Evolutionary conservation across 2,888 invertebrate genomes (phyloP).

Genomic region (Monochamus alternatus): DNA sequence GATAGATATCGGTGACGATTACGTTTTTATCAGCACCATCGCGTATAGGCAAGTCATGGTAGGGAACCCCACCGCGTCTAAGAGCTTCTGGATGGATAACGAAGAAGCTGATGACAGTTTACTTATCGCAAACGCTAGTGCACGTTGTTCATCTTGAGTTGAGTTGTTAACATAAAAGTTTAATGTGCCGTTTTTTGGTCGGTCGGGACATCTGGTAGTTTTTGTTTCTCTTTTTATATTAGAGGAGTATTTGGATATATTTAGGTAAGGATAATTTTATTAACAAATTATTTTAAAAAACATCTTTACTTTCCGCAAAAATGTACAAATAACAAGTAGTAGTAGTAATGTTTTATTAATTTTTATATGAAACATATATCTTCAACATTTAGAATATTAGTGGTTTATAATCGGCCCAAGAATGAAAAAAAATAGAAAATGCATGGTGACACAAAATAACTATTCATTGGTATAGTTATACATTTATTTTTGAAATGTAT

Average conservation of each 20-base stretch:
- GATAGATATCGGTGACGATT: background rate
- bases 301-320: too few species aligned
- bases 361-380: too few species aligned
- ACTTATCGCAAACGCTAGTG: conserved; percentile 22
- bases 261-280: background rate
- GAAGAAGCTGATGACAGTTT: conserved; percentile 39
- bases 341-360: too few species aligned
- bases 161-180: conserved; percentile 8
- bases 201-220: conserved; percentile 3
- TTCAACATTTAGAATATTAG: too few species aligned
- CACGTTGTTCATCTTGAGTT: conserved; percentile 25
- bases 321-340: too few species aligned
- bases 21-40: conserved; percentile 23
- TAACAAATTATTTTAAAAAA: background rate
- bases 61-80: conserved; percentile 33
- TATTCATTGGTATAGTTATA: too few species aligned
- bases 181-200: conserved; percentile 5
- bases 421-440: too few species aligned
- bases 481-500: too few species aligned
- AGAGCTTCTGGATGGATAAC: conserved; percentile 34
- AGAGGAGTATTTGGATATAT: conserved; percentile 17
- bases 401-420: too few species aligned
- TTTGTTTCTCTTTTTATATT: background rate
- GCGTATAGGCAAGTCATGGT: conserved; percentile 27
- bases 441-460: too few species aligned